A percentile compares a stretch with the other conserved stretches of the same genome.
Evolutionary conservation across 1,140 invertebrate species (phyloP).

Genomic region (Ceratina australensis): DNA sequence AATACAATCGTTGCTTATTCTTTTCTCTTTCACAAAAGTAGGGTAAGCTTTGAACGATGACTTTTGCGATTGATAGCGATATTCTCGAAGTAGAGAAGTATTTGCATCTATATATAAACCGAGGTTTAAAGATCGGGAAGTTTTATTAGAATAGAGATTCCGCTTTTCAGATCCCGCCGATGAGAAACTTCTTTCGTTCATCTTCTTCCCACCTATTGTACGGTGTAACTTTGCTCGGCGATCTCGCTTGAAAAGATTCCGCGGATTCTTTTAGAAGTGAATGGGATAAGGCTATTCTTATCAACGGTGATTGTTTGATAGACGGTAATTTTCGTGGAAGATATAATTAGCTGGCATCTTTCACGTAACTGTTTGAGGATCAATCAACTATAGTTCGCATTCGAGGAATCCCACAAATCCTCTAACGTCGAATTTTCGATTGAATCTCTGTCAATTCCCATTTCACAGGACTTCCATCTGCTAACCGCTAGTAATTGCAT

Average conservation of each 20-base stretch:
- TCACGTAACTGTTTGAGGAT: not conserved
- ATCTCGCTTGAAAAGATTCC: not conserved
- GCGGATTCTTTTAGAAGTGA: not conserved
- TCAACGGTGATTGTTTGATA: not conserved
- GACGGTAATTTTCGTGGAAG: not conserved
- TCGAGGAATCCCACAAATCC: conserved; percentile 45
- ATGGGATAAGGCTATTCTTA: not conserved
- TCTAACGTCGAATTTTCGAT: conserved; percentile 28
- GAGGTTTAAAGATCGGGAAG: not conserved
- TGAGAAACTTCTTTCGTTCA: not conserved
- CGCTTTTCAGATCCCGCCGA: not conserved
- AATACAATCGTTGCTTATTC: not conserved
- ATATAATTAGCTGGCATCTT: too few species aligned
- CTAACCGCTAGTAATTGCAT: not conserved
- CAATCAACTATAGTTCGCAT: conserved; percentile 45
- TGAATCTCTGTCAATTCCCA: conserved; percentile 21
- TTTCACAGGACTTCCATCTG: not conserved
- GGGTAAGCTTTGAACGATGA: not conserved
- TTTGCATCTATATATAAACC: conserved; percentile 8
- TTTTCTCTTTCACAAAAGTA: not conserved
- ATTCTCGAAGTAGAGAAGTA: not conserved
- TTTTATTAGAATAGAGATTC: conserved; percentile 6
- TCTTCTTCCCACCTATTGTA: not conserved
- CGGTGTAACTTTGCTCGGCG: not conserved
- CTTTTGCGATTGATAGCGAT: not conserved